These are phyloP conservation scores for Nothocercus julius DNA, from an alignment of 2,113 vertebrate species.

Conservation along the genomic window DNA sequence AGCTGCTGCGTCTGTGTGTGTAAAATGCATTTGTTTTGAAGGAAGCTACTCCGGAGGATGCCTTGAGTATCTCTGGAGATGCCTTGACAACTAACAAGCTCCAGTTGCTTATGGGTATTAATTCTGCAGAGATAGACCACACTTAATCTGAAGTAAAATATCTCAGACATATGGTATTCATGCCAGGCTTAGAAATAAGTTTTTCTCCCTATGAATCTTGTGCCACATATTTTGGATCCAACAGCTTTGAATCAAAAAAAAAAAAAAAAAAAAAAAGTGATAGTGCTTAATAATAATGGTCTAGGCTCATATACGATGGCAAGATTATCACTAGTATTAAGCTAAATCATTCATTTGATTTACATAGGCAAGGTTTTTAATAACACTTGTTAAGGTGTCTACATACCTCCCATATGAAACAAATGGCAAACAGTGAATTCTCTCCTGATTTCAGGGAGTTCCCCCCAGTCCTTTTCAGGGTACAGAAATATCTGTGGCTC, in stretches of 20 bases:
- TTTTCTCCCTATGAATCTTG: not conserved
- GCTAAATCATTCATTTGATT: not conserved
- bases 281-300: not conserved
- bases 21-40: not conserved
- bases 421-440: not conserved
- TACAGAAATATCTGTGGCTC: not conserved
- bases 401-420: not conserved
- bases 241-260: not conserved
- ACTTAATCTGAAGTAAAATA: not conserved
- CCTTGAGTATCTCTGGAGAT: not conserved
- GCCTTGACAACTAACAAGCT: not conserved
- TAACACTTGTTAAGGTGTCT: not conserved
- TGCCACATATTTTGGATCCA: not conserved
- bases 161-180: not conserved
- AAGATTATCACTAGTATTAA: not conserved
- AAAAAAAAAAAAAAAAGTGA: not conserved
- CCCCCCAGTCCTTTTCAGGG: not conserved
- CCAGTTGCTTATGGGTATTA: not conserved
- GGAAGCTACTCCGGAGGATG: not conserved
- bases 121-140: not conserved
- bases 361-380: not conserved
- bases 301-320: not conserved
- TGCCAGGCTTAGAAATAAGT: not conserved
- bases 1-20: not conserved
- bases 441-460: not conserved